A percentile compares a stretch with the other conserved stretches of the same genome.
Evolutionary conservation across 2,797 vertebrate species (phyloP).

Genomic region (Anguilla anguilla): DNA sequence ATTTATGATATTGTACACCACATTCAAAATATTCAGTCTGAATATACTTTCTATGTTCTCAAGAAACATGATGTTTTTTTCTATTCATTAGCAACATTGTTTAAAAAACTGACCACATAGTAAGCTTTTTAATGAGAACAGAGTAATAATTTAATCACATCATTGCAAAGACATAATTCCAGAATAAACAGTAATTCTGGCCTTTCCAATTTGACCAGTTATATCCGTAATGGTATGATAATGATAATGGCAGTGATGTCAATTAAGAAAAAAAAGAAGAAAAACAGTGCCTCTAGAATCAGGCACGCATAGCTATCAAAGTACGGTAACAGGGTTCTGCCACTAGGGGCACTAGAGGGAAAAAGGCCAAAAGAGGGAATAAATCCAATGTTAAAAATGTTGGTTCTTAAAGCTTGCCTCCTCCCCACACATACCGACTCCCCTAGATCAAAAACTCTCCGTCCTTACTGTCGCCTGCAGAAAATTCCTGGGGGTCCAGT

Average conservation of each 20-base stretch:
- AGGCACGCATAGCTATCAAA: not conserved
- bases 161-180: too few relatives aligned
- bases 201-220: not conserved
- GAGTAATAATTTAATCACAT: too few relatives aligned
- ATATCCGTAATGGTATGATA: not conserved
- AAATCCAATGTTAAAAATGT: not conserved
- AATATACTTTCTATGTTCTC: not conserved
- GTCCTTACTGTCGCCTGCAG: constrained; percentile 87
- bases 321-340: not conserved
- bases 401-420: not conserved
- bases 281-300: not conserved
- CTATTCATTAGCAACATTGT: not conserved
- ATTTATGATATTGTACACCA: not conserved
- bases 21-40: not conserved
- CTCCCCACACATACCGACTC: not conserved
- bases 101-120: not conserved
- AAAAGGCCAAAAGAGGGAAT: not conserved
- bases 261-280: not conserved
- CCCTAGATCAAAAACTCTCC: not conserved
- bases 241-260: not conserved
- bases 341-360: not conserved
- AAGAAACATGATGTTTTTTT: not conserved
- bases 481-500: constrained; percentile 92
- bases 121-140: not conserved
- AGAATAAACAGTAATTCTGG: not conserved